Conservation (phyloP, 2,797 vertebrate genomes). For the Sus cebifrons region DNA sequence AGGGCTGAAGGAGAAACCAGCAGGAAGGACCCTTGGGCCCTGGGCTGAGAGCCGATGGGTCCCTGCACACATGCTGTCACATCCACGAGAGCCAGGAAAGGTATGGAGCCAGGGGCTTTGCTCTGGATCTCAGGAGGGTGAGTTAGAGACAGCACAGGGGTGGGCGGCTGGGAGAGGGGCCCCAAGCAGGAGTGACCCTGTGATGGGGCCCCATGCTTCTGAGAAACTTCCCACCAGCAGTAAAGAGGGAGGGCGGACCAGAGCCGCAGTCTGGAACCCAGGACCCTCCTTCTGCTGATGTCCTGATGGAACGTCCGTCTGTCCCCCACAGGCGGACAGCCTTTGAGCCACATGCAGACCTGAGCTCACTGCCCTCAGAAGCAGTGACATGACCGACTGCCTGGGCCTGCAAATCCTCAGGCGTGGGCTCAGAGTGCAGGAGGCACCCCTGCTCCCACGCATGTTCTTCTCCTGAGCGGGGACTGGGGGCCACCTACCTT, state of each 20-base stretch:
- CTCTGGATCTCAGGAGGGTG: not conserved
- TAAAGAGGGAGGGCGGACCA: not conserved
- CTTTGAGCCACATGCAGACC: not conserved
- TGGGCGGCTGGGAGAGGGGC: fast-evolving
- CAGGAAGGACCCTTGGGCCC: not conserved
- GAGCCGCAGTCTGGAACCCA: not conserved
- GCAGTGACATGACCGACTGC: fast-evolving
- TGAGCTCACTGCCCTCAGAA: too few relatives aligned
- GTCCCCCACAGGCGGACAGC: fast-evolving
- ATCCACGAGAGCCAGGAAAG: not conserved
- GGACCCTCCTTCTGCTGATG: fast-evolving
- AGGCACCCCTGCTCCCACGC: not conserved
- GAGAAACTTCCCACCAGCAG: not conserved
- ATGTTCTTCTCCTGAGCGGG: not conserved
- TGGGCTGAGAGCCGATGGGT: not conserved
- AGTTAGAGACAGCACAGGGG: not conserved
- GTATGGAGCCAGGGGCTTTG: not conserved
- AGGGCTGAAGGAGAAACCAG: not conserved
- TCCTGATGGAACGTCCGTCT: not conserved
- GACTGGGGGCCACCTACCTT: not conserved
- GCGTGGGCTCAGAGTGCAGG: fast-evolving
- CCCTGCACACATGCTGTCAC: not conserved
- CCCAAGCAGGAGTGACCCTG: not conserved
- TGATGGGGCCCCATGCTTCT: not conserved
- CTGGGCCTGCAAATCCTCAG: fast-evolving